These are phyloP conservation scores for Neogobius melanostomus DNA, from an alignment of 2,113 vertebrate species.

Conservation along the genomic window DNA sequence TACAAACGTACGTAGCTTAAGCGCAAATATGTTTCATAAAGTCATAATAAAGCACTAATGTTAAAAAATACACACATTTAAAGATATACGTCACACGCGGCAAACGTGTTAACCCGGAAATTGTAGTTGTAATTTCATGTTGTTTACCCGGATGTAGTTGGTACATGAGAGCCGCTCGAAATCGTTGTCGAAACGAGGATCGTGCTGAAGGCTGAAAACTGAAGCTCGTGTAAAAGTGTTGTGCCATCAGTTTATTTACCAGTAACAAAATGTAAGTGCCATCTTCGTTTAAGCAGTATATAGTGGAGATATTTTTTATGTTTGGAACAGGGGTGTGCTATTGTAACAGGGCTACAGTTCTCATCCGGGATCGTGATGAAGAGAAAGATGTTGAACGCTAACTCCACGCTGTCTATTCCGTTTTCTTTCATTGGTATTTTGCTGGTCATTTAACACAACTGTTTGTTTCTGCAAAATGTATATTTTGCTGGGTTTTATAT, in stretches of 20 bases:
- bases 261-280: constrained; percentile 53
- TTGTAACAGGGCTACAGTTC: neutral
- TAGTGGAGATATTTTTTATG: neutral
- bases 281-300: rapidly evolving
- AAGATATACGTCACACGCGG: too few species aligned
- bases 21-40: neutral
- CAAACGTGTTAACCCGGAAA: constrained; percentile 43
- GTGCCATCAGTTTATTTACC: neutral
- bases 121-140: neutral
- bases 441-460: neutral
- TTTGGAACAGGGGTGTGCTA: neutral
- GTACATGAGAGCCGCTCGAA: constrained; percentile 22
- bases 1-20: too few species aligned
- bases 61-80: neutral
- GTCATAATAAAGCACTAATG: neutral
- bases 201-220: neutral
- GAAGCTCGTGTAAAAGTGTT: neutral
- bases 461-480: neutral
- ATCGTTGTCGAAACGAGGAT: constrained; percentile 27
- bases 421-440: neutral
- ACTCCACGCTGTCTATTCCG: neutral
- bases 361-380: neutral
- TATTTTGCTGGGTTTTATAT: too few species aligned
- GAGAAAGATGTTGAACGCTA: rapidly evolving
- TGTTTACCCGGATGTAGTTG: constrained; percentile 51